Evolutionary conservation across 2,113 vertebrate genomes (phyloP), one percentile per base, ranked within the genome.

Genomic region (Furnarius figulus): DNA sequence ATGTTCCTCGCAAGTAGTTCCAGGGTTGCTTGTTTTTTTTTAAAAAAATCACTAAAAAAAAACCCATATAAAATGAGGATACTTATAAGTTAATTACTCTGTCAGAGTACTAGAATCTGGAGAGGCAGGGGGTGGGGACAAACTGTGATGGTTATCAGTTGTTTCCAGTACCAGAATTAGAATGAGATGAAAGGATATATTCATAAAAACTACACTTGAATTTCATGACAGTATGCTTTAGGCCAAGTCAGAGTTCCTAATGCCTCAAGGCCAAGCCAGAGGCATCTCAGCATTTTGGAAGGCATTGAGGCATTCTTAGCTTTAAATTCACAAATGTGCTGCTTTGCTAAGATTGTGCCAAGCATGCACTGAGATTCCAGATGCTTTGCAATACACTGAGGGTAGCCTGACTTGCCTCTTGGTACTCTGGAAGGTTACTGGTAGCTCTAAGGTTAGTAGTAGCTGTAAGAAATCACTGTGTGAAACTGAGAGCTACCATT

Each of bases 251-350:
- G n/a, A 91, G 49, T 23, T 91, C 22, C 40, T 49, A 68, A 1
- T 87, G 91, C 91, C 87, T 89, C 39, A 77, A 86, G 75, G 88
- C 79, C 90, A 90, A 89, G 76, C 72, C 66, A 50, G 75, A 93
- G 87, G 90, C 85, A 79, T 31, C 14, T 59, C 33, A 89, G 70
- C 10, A 15, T 70, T 85, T 5, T 70, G 46, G 46, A 79, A 87
- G 25, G 50, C 67, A 92, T 84, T 71, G 63, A 89, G 78, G 74
- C 55, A 85, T 87, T 92, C 55, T 78, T 71, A 87, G 77, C 73
- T 92, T 89, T 80, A 52, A 88, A 71, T 50, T 88, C 55, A 84
- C 42, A 47, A 63, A 73, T 37, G 35, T 67, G 65, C 52, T 46
- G 2, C 63, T 93, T 89, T 75, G 52, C 65, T 47, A 39, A 63